Percentiles rank a stretch among this genome's conserved stretches.
These are phyloP conservation scores for Hiodon alosoides DNA, from an alignment of 2,113 vertebrate species.

Conservation along the genomic window DNA sequence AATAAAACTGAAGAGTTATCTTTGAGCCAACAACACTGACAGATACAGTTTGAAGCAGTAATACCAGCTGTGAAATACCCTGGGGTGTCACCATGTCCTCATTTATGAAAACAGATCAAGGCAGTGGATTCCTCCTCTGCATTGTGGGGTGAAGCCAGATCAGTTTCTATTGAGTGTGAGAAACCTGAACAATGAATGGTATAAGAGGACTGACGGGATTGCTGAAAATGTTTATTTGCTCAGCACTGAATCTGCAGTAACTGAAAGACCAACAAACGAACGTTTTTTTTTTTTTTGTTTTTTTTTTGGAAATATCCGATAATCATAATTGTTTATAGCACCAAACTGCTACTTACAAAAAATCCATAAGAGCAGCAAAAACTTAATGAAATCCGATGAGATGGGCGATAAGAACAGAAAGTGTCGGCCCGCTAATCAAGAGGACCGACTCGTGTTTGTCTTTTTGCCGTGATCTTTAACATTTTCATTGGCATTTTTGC, in stretches of 20 bases:
- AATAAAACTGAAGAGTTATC: slow-evolving; percentile 22
- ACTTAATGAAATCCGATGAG: neutral
- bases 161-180: slow-evolving; percentile 56
- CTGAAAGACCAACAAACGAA: slow-evolving; percentile 45
- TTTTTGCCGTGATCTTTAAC: slow-evolving; percentile 22
- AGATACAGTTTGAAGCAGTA: slow-evolving; percentile 40
- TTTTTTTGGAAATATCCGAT: no score
- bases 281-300: no score
- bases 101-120: slow-evolving; percentile 55
- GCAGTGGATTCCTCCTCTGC: slow-evolving; percentile 58
- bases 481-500: slow-evolving; percentile 40
- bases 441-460: slow-evolving; percentile 8
- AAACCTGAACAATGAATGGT: slow-evolving; percentile 50
- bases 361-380: neutral
- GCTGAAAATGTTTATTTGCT: slow-evolving; percentile 52
- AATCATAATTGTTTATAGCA: neutral
- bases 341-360: neutral
- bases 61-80: slow-evolving; percentile 55
- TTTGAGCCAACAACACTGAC: slow-evolving; percentile 49
- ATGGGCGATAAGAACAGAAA: neutral
- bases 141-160: slow-evolving; percentile 58
- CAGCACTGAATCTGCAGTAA: slow-evolving; percentile 52
- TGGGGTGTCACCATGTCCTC: slow-evolving; percentile 59
- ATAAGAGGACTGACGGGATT: slow-evolving; percentile 40
- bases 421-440: neutral